phyloP scores from a whole-genome alignment of 2,888 invertebrate species.

The Lacanobia oleracea region DNA sequence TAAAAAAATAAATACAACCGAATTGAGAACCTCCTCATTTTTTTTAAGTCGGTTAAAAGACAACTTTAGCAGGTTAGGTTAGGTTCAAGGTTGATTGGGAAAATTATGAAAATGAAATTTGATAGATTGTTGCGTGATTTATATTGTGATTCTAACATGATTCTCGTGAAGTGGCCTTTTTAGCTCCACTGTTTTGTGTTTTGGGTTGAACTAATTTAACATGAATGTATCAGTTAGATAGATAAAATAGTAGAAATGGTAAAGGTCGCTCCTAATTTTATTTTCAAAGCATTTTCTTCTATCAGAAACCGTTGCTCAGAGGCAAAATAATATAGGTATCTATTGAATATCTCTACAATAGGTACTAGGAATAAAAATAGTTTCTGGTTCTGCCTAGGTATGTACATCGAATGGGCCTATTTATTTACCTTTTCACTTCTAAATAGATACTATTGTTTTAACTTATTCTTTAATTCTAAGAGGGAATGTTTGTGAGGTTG shows the following conservation, averaged over 20 bases:
- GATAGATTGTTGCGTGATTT: too few relatives aligned
- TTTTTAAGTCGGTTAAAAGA: too few relatives aligned
- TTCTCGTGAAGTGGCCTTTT: too few relatives aligned
- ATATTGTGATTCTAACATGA: too few relatives aligned
- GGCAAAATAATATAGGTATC: neutral
- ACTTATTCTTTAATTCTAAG: slow-evolving; percentile 15
- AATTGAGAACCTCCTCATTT: too few relatives aligned
- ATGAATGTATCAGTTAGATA: neutral
- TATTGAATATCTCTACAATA: neutral
- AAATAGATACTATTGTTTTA: slow-evolving; percentile 33
- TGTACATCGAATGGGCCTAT: neutral
- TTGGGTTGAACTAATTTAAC: neutral
- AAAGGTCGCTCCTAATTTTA: neutral
- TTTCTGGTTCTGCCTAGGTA: neutral
- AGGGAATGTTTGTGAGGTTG: too few relatives aligned
- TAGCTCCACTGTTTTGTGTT: too few relatives aligned
- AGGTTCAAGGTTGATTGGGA: too few relatives aligned
- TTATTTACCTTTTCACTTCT: slow-evolving; percentile 11
- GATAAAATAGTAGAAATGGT: slow-evolving; percentile 1
- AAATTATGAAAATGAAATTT: too few relatives aligned
- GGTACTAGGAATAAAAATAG: neutral
- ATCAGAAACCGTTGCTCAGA: neutral
- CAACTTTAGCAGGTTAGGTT: too few relatives aligned
- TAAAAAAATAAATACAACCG: too few relatives aligned
- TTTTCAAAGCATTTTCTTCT: neutral